Conservation (phyloP, 2,113 vertebrate genomes). For the Notarius quadriscutis region DNA sequence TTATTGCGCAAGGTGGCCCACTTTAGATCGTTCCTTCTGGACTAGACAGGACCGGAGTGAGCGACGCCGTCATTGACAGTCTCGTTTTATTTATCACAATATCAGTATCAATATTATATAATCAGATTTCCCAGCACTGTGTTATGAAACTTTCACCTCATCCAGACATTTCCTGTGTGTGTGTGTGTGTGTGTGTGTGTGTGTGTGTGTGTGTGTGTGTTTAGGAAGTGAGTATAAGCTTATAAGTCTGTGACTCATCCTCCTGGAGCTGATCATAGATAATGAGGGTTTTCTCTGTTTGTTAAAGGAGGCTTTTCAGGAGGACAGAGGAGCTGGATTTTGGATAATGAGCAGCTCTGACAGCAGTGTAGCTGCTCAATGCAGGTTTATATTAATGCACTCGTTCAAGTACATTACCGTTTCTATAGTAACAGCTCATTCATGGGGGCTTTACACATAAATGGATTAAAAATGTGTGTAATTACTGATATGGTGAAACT, state of each 20-base stretch:
- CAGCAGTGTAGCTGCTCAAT: background rate
- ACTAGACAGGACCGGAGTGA: too few species aligned
- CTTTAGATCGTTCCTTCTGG: too few species aligned
- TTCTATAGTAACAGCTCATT: background rate
- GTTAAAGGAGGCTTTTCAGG: background rate
- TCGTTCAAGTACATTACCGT: background rate
- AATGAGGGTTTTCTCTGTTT: background rate
- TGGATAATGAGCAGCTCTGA: background rate
- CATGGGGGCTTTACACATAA: background rate
- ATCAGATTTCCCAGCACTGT: background rate
- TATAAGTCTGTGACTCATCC: background rate
- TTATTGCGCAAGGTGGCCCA: too few species aligned
- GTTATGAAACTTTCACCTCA: background rate
- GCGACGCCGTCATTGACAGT: too few species aligned
- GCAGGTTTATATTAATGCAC: background rate
- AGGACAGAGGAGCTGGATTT: background rate
- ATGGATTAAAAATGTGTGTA: background rate
- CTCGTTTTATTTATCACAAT: background rate
- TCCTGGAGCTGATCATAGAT: background rate
- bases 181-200: background rate
- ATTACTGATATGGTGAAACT: background rate
- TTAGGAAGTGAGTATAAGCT: background rate
- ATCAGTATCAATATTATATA: background rate
- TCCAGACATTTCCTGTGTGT: background rate
- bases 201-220: background rate